Evolutionary conservation across 2,888 invertebrate species (phyloP).

Genomic region (Dynastes tityus): DNA sequence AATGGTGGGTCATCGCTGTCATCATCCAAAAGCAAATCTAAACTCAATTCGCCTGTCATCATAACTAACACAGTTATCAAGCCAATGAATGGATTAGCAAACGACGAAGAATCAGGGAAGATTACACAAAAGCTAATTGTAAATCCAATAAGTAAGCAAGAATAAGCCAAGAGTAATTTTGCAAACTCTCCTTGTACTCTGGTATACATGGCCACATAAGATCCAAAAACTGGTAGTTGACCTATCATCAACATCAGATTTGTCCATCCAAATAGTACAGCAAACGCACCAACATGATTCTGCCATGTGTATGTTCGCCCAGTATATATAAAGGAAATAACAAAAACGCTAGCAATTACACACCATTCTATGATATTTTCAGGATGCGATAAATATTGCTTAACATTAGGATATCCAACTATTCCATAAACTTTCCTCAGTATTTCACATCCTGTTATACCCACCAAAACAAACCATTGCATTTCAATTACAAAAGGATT

Average conservation of each 20-base stretch:
- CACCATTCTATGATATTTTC: constrained; percentile 93
- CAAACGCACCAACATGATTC: constrained; percentile 89
- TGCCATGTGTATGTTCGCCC: constrained; percentile 87
- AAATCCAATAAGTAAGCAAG: constrained; percentile 88
- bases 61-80: constrained; percentile 89
- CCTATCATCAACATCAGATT: constrained; percentile 94
- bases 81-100: constrained; percentile 88
- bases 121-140: constrained; percentile 92
- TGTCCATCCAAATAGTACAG: constrained; percentile 89
- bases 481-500: constrained; percentile 86
- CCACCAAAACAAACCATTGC: constrained; percentile 88
- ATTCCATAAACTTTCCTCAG: constrained; percentile 87
- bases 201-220: constrained; percentile 93
- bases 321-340: constrained; percentile 87
- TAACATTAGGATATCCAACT: constrained; percentile 86
- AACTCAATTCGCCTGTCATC: constrained; percentile 91
- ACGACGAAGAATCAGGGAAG: constrained; percentile 86
- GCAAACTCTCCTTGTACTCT: constrained; percentile 91
- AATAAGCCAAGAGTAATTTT: constrained; percentile 88
- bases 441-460: constrained; percentile 86
- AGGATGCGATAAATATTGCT: constrained; percentile 86
- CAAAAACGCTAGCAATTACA: constrained; percentile 87
- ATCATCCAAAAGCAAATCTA: constrained; percentile 83
- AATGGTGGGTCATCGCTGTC: constrained; percentile 85
- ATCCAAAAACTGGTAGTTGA: constrained; percentile 89